Base-by-base conservation (phyloP, 1,140 invertebrate species). In the Coelopa frigida region DNA sequence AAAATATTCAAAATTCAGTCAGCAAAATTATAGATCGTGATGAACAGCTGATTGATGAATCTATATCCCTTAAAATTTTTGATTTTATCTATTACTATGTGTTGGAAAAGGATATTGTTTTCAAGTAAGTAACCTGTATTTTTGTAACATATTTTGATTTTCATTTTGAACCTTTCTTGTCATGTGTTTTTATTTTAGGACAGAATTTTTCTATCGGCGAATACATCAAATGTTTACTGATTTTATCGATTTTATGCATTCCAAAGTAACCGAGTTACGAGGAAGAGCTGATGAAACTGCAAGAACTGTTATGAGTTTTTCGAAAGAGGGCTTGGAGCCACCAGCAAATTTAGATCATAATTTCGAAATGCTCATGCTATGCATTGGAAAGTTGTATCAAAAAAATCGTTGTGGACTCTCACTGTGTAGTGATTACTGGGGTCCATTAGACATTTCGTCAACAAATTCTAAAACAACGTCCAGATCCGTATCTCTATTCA, bases 191-290 rank as follows among this genome's bases (percentile, higher is more conserved):
- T 23, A 22, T 37, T 46, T 49, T 23, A 37, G 64, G 62, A 18
- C 53, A 53, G 61, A 70, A 64, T 94, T 91, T 65, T 89, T 92
- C 56, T 72, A 90, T 52, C 78, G 85, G 32, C 78, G 88, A 40
- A 75, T 96, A 26, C 94, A 98, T 66, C 77, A 78, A 10, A 64
- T 97, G 2, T 77, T 97, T 35, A 91, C 89, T 1, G 93, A 97
- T 68, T 95, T 98, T 54, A 92, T 97, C 43, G 81, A 89, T 37
- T 75, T 88, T 26, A 91, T 96, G 89, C 92, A 94, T 26, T 73
- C 91, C 24, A 95, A 95, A 72, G 80, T 69, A 5, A 56, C 62
- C 5, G 88, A 89, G 61, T 68, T 93, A 35, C 72, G 85, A 33
- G 84, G 83, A 54, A 77, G 85, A 53, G 91, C 90, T 0, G 92